These are phyloP conservation scores for Varanus komodoensis DNA, from an alignment of 2,113 vertebrate species.

Conservation along the genomic window DNA sequence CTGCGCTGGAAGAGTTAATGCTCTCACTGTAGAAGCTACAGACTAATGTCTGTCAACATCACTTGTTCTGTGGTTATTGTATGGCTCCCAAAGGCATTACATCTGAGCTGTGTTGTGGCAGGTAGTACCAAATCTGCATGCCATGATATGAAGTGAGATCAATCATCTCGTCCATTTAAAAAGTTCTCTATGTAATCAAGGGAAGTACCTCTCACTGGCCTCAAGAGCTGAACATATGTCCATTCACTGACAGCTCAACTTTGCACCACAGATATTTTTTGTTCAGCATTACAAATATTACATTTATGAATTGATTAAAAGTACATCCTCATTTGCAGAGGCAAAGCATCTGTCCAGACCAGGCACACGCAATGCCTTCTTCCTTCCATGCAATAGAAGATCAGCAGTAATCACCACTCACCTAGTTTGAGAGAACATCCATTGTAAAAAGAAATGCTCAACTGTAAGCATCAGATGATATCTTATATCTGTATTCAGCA, in stretches of 20 bases:
- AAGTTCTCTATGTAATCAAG: not conserved
- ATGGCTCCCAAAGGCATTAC: not conserved
- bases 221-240: not conserved
- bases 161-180: not conserved
- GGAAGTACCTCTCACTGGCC: not conserved
- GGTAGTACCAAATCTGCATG: not conserved
- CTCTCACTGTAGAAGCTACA: not conserved
- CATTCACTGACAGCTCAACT: not conserved
- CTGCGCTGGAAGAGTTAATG: not conserved
- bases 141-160: not conserved
- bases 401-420: conserved; percentile 7
- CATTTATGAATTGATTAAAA: not conserved
- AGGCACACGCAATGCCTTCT: not conserved
- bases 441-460: conserved; percentile 22
- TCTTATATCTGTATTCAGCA: not conserved
- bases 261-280: not conserved
- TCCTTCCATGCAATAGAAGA: not conserved
- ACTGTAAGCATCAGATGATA: conserved; percentile 3
- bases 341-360: not conserved
- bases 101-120: not conserved
- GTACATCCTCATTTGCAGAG: not conserved
- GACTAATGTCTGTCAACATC: not conserved
- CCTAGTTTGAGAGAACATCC: not conserved
- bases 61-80: not conserved
- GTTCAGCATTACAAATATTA: not conserved